A percentile compares a stretch with the other conserved stretches of the same genome.
Evolutionary conservation across 2,888 invertebrate species (phyloP).

Genomic region (Listrodromus nycthemerus): DNA sequence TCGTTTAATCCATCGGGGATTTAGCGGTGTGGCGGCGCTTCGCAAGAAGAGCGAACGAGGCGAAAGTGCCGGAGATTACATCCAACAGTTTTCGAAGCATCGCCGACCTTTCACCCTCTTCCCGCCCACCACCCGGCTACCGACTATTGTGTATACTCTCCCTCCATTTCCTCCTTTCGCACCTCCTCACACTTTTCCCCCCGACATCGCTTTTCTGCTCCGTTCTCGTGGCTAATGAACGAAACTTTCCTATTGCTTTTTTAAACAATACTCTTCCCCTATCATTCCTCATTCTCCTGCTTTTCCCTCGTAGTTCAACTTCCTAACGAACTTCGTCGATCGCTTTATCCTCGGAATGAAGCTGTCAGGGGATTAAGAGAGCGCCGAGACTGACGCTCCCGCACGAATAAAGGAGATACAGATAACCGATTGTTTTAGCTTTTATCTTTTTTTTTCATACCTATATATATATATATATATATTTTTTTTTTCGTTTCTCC

Average conservation of each 20-base stretch:
- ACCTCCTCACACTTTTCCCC: constrained; percentile 30
- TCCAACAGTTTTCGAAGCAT: constrained; percentile 63
- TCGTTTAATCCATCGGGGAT: constrained; percentile 60
- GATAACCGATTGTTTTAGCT: constrained; percentile 18
- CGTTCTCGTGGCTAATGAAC: constrained; percentile 73
- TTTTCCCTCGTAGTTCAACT: constrained; percentile 69
- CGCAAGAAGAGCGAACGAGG: constrained; percentile 32
- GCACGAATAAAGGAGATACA: constrained; percentile 42
- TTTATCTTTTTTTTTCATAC: constrained; percentile 10
- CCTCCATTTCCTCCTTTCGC: constrained; percentile 12
- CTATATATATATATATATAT: no score
- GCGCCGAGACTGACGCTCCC: constrained; percentile 11
- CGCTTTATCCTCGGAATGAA: constrained; percentile 71
- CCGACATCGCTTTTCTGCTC: constrained; percentile 36
- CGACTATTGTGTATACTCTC: constrained; percentile 36
- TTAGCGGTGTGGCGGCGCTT: constrained; percentile 44
- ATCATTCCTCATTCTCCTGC: constrained; percentile 27
- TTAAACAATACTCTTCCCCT: constrained; percentile 72
- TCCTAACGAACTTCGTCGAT: constrained; percentile 74
- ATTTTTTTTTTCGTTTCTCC: not conserved
- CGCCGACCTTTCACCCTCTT: constrained; percentile 29
- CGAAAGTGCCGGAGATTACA: constrained; percentile 56
- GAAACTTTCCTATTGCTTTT: constrained; percentile 77
- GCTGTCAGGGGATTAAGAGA: constrained; percentile 62
- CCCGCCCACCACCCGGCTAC: constrained; percentile 33